Conservation (phyloP, 2,797 vertebrate genomes). For the Pipistrellus pygmaeus region DNA sequence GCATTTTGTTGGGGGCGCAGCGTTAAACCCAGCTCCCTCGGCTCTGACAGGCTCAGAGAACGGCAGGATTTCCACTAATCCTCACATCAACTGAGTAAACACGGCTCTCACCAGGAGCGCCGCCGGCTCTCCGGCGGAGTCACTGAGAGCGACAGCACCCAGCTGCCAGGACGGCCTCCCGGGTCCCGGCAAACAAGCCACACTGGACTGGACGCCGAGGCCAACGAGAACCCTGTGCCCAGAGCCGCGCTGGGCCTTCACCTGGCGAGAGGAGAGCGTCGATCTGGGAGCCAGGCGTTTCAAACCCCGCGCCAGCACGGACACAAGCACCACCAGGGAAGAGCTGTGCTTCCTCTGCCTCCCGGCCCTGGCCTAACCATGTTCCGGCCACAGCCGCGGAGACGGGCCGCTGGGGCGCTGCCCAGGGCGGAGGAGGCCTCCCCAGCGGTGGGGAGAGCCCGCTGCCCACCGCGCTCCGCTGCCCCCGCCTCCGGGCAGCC, state of each 20-base stretch:
- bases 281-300: background rate
- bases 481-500: background rate
- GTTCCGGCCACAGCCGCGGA: accelerated
- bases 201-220: slow-evolving; percentile 63
- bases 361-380: background rate
- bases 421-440: too few relatives aligned
- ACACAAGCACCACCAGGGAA: background rate
- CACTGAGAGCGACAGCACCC: slow-evolving; percentile 78
- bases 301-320: background rate
- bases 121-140: slow-evolving; percentile 77
- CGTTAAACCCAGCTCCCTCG: slow-evolving; percentile 80
- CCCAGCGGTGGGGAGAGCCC: too few relatives aligned
- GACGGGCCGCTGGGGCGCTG: too few relatives aligned
- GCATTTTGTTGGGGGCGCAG: slow-evolving; percentile 47
- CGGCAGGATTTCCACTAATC: slow-evolving; percentile 86
- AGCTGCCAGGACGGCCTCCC: slow-evolving; percentile 67
- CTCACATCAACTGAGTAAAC: slow-evolving; percentile 85
- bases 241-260: background rate
- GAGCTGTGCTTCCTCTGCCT: background rate
- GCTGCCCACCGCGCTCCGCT: background rate
- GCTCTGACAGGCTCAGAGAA: slow-evolving; percentile 83
- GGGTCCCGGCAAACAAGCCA: slow-evolving; percentile 70
- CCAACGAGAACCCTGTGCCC: too few relatives aligned
- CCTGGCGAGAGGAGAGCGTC: background rate
- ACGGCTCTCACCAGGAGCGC: slow-evolving; percentile 81